A percentile compares a stretch with the other conserved stretches of the same genome.
phyloP scores from a whole-genome alignment of 2,113 vertebrate species.

The Trachemys scripta region DNA sequence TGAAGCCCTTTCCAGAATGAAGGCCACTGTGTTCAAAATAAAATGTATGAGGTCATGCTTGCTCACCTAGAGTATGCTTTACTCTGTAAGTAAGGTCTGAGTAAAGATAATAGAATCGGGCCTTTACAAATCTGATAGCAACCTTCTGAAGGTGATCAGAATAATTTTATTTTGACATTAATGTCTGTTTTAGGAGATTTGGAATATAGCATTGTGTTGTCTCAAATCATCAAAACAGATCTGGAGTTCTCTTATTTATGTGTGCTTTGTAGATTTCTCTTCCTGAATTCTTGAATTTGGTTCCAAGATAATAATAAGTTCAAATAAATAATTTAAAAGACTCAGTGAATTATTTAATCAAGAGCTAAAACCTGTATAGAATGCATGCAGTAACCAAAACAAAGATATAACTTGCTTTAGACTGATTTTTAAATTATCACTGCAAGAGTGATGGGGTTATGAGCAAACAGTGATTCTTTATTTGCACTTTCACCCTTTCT shows the following conservation, averaged over 20 bases:
- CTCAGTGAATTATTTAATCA: fast-evolving
- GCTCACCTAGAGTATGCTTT: not conserved
- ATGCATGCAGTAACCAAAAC: not conserved
- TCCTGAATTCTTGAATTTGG: not conserved
- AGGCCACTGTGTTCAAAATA: not conserved
- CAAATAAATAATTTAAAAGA: fast-evolving
- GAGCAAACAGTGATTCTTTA: fast-evolving
- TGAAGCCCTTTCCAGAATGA: not conserved
- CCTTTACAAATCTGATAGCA: not conserved
- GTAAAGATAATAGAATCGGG: not conserved
- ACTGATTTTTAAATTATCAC: fast-evolving
- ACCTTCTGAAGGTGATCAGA: fast-evolving
- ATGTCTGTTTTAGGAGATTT: not conserved
- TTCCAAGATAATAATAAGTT: not conserved
- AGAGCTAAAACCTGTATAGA: fast-evolving
- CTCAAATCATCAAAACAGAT: fast-evolving
- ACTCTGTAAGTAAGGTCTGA: not conserved
- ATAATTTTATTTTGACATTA: too few relatives aligned
- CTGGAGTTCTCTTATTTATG: fast-evolving
- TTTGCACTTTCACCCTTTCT: not conserved
- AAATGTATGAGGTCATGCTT: not conserved
- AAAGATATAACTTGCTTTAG: fast-evolving
- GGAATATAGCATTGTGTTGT: not conserved
- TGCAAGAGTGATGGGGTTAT: fast-evolving
- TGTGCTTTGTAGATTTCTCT: fast-evolving